Evolutionary conservation across 2,888 invertebrate genomes (phyloP).

Genomic region (Therioaphis trifolii): DNA sequence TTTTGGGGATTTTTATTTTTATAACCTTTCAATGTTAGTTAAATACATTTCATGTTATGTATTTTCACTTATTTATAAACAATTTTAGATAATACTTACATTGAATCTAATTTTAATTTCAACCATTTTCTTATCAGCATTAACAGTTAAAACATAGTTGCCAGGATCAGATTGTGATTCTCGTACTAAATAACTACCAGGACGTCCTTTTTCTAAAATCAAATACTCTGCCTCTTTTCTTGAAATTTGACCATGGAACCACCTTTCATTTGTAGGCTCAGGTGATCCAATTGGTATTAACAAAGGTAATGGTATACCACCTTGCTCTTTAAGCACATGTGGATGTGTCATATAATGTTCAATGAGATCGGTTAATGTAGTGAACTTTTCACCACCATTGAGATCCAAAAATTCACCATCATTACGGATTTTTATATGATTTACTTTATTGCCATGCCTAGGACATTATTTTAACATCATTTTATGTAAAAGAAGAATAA

Average conservation of each 20-base stretch:
- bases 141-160: slow-evolving; percentile 93
- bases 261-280: slow-evolving; percentile 96
- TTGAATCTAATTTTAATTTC: slow-evolving; percentile 96
- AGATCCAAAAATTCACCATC: slow-evolving; percentile 97
- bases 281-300: slow-evolving; percentile 94
- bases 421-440: slow-evolving; percentile 99
- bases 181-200: slow-evolving; percentile 95
- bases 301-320: slow-evolving; percentile 93
- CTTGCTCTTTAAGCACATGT: slow-evolving; percentile 92
- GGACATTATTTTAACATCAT: slow-evolving; percentile 55
- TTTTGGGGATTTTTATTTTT: too few relatives aligned
- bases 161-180: slow-evolving; percentile 98
- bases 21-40: too few relatives aligned
- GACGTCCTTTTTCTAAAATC: slow-evolving; percentile 93
- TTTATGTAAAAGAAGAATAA: not conserved
- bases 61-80: not conserved
- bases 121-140: slow-evolving; percentile 93
- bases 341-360: slow-evolving; percentile 98
- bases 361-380: slow-evolving; percentile 94
- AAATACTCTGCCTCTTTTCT: slow-evolving; percentile 92
- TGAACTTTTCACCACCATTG: slow-evolving; percentile 97
- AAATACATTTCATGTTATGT: too few relatives aligned
- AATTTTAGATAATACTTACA: slow-evolving; percentile 69
- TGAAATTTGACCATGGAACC: slow-evolving; percentile 95
- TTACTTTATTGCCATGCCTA: slow-evolving; percentile 92